Percentiles rank a stretch among this genome's conserved stretches.
Conservation (phyloP, 2,113 vertebrate species). For the western clawed frog (Xenopus tropicalis) region DNA sequence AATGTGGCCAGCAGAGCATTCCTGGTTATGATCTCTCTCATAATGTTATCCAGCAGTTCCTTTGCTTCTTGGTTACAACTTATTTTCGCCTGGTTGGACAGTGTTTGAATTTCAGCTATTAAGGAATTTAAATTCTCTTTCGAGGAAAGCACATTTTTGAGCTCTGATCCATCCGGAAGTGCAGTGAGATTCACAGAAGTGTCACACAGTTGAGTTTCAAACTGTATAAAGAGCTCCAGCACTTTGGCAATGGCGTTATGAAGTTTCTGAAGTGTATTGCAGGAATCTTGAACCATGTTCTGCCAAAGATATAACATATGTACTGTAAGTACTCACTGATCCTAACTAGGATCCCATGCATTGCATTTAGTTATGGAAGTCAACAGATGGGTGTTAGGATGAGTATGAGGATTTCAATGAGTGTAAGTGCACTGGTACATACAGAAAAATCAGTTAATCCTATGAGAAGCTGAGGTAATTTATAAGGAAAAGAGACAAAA, state of each 20-base stretch:
- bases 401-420: too few species aligned
- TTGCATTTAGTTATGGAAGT: too few species aligned
- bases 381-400: too few species aligned
- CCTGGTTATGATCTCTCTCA: constrained; percentile 65
- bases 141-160: constrained; percentile 44
- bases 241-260: constrained; percentile 52
- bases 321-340: not conserved
- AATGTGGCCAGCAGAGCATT: constrained; percentile 63
- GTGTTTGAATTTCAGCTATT: constrained; percentile 59
- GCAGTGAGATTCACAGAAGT: constrained; percentile 47
- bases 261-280: constrained; percentile 60
- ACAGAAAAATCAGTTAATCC: too few species aligned
- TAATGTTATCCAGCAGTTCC: constrained; percentile 55
- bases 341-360: not conserved
- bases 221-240: constrained; percentile 53
- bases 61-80: constrained; percentile 59
- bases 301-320: constrained; percentile 48
- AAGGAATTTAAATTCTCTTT: constrained; percentile 66
- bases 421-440: too few species aligned
- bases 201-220: constrained; percentile 55
- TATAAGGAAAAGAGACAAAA: too few species aligned
- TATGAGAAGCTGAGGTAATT: too few species aligned
- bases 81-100: constrained; percentile 54
- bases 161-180: constrained; percentile 48
- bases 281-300: constrained; percentile 63